A percentile compares a stretch with the other conserved stretches of the same genome.
These are phyloP conservation scores for Lepidostoma basale DNA, from an alignment of 1,140 invertebrate species.

Conservation along the genomic window DNA sequence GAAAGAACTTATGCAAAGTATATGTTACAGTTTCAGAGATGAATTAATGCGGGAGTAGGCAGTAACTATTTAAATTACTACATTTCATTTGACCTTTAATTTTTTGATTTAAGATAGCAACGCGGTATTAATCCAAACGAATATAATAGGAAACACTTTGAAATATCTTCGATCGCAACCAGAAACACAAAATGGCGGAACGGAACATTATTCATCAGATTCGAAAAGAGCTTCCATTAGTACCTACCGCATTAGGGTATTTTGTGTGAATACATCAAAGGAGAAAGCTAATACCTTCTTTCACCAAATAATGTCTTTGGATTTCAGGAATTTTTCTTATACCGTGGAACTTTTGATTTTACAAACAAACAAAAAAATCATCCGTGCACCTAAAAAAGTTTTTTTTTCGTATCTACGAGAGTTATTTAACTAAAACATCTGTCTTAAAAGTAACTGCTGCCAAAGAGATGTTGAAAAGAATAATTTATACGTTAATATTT, in stretches of 20 bases:
- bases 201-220: conserved; percentile 10
- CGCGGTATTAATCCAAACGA: not conserved
- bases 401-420: too few species aligned
- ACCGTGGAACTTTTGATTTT: not conserved
- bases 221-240: conserved; percentile 12
- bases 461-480: conserved; percentile 2
- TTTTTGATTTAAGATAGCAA: conserved; percentile 1
- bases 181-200: not conserved
- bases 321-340: not conserved
- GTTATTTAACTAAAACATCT: too few species aligned
- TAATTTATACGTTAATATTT: conserved; percentile 19
- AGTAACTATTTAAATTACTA: too few species aligned
- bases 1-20: too few species aligned
- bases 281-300: not conserved
- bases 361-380: too few species aligned
- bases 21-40: too few species aligned
- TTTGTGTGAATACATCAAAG: not conserved
- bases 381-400: too few species aligned
- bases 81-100: too few species aligned
- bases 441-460: not conserved
- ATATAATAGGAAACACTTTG: conserved; percentile 9
- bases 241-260: conserved; percentile 6
- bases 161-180: not conserved
- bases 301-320: not conserved
- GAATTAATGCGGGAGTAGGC: too few species aligned